Evolutionary conservation across 2,797 vertebrate species (phyloP).

Genomic region (Picus viridis): DNA sequence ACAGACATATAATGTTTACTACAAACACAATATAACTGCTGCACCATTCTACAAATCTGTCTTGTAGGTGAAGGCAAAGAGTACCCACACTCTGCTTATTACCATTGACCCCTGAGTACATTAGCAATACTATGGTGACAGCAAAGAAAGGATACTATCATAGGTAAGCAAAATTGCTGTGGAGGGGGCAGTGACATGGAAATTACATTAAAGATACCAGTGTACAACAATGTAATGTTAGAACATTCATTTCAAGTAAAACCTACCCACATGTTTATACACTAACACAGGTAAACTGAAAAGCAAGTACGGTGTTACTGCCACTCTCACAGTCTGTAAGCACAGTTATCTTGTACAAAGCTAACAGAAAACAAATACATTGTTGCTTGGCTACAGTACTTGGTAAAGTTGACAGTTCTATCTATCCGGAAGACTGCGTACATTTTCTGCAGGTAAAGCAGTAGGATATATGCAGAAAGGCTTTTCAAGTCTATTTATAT

Average conservation of each 20-base stretch:
- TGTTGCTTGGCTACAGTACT: constrained; percentile 1
- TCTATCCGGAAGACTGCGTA: constrained; percentile 16
- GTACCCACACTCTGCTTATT: background rate
- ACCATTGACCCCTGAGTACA: background rate
- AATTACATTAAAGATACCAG: constrained; percentile 59
- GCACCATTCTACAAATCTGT: background rate
- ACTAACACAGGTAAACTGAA: constrained; percentile 17
- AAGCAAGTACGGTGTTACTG: constrained; percentile 48
- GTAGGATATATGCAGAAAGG: background rate
- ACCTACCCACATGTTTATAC: background rate
- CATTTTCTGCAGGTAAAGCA: background rate
- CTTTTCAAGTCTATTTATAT: background rate
- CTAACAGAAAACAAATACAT: constrained; percentile 47
- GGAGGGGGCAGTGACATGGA: constrained; percentile 54
- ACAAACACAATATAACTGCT: background rate
- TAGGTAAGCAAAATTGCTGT: constrained; percentile 40
- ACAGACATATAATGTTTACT: background rate
- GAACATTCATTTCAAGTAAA: constrained; percentile 39
- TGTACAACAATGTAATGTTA: background rate
- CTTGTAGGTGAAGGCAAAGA: background rate
- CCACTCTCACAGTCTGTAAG: constrained; percentile 44
- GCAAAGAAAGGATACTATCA: background rate
- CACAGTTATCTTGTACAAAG: background rate
- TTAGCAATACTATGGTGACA: background rate
- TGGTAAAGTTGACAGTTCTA: constrained; percentile 31